Conservation (phyloP, 2,888 invertebrate genomes). For the Exocentrus adspersus region DNA sequence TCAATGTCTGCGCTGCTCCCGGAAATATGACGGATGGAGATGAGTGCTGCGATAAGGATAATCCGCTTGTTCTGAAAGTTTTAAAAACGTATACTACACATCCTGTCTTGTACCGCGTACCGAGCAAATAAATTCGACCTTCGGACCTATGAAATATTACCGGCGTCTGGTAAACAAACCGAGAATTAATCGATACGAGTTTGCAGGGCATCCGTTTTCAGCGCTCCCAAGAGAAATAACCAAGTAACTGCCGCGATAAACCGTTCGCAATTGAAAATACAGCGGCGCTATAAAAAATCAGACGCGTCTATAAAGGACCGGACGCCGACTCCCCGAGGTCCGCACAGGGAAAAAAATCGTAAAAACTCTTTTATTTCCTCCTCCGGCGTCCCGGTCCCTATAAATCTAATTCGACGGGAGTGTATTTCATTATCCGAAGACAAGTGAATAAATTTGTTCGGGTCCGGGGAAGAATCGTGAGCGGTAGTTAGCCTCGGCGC, state of each 20-base stretch:
- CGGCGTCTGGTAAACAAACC: no score
- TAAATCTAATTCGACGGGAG: conserved; percentile 26
- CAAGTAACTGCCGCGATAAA: no score
- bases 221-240: no score
- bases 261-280: no score
- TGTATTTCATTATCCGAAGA: conserved; percentile 26
- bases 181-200: no score
- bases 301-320: not conserved
- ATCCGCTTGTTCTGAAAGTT: conserved; percentile 1
- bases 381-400: conserved; percentile 3
- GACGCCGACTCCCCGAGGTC: not conserved
- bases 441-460: conserved; percentile 28
- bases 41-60: conserved; percentile 10
- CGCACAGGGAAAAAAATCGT: conserved; percentile 19
- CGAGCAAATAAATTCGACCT: not conserved
- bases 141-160: not conserved
- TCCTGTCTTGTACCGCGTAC: not conserved
- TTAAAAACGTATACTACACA: not conserved
- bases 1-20: conserved; percentile 5
- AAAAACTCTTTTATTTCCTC: conserved; percentile 16
- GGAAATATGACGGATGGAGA: conserved; percentile 15
- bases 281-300: not conserved
- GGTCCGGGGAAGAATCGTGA: conserved; percentile 16
- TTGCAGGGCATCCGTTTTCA: no score
- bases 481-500: not conserved